Conservation (phyloP, 2,888 invertebrate genomes). For the Lordiphosa fenestrarum region DNA sequence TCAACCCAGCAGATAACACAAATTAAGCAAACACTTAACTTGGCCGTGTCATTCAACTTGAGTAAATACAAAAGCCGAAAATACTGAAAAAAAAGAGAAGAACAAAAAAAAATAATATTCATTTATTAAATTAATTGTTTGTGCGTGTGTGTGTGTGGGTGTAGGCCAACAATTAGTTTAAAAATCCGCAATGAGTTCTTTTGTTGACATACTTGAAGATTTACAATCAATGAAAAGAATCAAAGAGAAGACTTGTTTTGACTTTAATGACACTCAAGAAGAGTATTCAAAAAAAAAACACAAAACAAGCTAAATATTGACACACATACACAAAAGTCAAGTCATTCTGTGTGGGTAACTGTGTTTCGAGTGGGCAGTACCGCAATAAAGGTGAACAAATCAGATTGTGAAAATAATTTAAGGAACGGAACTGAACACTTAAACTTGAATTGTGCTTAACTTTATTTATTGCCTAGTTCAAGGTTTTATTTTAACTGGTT, state of each 20-base stretch:
- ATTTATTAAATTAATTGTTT: not conserved
- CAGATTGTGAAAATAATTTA: not conserved
- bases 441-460: no score
- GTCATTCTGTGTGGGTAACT: slow-evolving; percentile 15
- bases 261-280: slow-evolving; percentile 20
- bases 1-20: slow-evolving; percentile 23
- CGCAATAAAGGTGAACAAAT: not conserved
- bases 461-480: no score
- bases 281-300: slow-evolving; percentile 9
- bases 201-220: slow-evolving; percentile 19
- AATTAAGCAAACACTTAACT: slow-evolving; percentile 35
- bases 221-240: slow-evolving; percentile 6
- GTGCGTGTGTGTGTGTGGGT: not conserved
- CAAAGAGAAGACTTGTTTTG: slow-evolving; percentile 3
- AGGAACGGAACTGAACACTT: not conserved
- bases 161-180: slow-evolving; percentile 16
- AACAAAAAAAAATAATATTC: not conserved
- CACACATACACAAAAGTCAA: slow-evolving; percentile 24
- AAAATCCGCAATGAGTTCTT: slow-evolving; percentile 18
- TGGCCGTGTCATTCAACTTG: slow-evolving; percentile 32
- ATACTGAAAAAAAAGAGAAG: slow-evolving; percentile 6
- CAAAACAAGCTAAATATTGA: slow-evolving; percentile 13
- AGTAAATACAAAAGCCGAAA: slow-evolving; percentile 27
- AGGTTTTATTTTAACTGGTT: no score
- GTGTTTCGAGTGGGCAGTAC: not conserved